Base-by-base conservation (phyloP, 2,888 invertebrate species). In the Graphium colonna region DNA sequence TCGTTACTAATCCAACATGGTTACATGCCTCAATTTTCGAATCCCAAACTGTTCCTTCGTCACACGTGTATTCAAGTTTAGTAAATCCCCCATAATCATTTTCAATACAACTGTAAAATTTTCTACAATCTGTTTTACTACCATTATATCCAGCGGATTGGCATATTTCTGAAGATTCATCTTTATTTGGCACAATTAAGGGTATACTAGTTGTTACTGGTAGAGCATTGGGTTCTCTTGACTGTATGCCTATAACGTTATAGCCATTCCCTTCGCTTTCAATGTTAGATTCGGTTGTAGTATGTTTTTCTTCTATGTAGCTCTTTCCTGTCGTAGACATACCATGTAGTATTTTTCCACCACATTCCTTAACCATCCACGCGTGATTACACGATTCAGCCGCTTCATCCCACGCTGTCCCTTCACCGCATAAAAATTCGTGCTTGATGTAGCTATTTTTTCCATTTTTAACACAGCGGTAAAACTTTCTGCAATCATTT, bases 101-200 rank as follows among this genome's bases (percentile, higher is more conserved):
- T 57, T 83, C 79, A 0, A 94, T 92, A 68, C 94, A 94, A 62
- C 94, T 86, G 62, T 93, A 93, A 77, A 94, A 95, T 71, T 92
- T 93, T 57, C 85, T 90, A 64, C 94, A 94, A 63, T 94, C 88
- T 16, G 78, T 64, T 54, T 54, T 43, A 63, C 76, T 77, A 66
- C 92, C 91, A 66, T 91, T 91, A 68, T 93, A 95, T 31, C 94
- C 94, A 73, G 91, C 92, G 13, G 21, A 54, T n/a, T 31, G 44
- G 13, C 53, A 54, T 0, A 40, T 33, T 39, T 28, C 41, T 50
- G 60, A 51, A 40, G 52, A 58, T 26, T 1, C n/a, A 54, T 40
- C 39, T 16, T 16, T 7, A 16, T 31, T 9, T 0, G 16, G 31
- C 12, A 45, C 10, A 12, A 40, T 40, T n/a, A 31, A 41, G 9